phyloP scores from a whole-genome alignment of 2,113 vertebrate genomes.

The Syngnathus floridae region DNA sequence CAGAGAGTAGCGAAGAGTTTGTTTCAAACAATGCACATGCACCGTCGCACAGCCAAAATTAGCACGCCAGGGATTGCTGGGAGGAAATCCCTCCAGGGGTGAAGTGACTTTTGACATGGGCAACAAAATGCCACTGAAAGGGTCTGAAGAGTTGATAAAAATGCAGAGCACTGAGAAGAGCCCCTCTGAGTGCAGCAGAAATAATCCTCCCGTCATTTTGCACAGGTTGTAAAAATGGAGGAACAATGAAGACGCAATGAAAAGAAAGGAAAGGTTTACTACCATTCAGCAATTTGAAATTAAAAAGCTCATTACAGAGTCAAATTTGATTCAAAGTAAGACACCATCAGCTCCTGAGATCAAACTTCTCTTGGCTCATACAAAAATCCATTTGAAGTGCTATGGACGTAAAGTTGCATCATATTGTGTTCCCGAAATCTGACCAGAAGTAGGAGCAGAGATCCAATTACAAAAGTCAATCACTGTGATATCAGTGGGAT shows the following conservation, averaged over 20 bases:
- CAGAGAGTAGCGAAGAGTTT: slow-evolving; percentile 23
- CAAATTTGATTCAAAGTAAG: slow-evolving; percentile 14
- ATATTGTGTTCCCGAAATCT: slow-evolving; percentile 12
- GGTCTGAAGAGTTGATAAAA: slow-evolving; percentile 9
- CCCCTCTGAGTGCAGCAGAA: slow-evolving; percentile 28
- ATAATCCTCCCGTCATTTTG: slow-evolving; percentile 27
- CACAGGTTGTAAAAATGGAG: slow-evolving; percentile 49
- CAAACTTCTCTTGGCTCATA: slow-evolving; percentile 8
- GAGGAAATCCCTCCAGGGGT: slow-evolving; percentile 27
- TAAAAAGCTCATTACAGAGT: slow-evolving; percentile 14
- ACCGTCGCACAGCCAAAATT: slow-evolving; percentile 38
- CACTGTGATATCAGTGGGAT: slow-evolving; percentile 60
- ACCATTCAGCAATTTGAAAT: slow-evolving; percentile 18
- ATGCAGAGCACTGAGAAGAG: slow-evolving; percentile 11
- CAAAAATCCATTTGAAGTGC: not conserved
- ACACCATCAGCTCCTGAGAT: slow-evolving; percentile 4
- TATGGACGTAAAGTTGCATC: not conserved
- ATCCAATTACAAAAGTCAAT: slow-evolving; percentile 66
- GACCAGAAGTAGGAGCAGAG: slow-evolving; percentile 37
- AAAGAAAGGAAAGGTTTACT: slow-evolving; percentile 45
- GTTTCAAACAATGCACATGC: slow-evolving; percentile 35
- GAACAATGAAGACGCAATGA: slow-evolving; percentile 45
- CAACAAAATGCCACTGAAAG: slow-evolving; percentile 49
- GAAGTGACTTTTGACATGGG: slow-evolving; percentile 63
- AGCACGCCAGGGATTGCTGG: slow-evolving; percentile 37